These are phyloP conservation scores for Aspidiotus rigidus DNA, from an alignment of 2,888 invertebrate genomes.

Conservation along the genomic window DNA sequence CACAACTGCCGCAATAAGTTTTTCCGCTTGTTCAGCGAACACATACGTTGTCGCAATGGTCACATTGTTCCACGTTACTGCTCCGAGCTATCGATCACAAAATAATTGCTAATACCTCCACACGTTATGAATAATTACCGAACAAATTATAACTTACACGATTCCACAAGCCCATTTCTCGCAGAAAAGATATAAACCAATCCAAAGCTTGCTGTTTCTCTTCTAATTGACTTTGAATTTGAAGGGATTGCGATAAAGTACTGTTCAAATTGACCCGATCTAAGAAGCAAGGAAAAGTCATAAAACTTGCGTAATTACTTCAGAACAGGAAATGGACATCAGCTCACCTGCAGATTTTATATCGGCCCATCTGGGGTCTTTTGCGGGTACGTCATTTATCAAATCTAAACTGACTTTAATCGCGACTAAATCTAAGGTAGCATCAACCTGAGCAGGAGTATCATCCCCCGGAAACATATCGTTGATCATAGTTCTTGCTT, in stretches of 20 bases:
- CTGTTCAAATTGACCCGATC: constrained; percentile 32
- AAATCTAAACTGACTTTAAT: constrained; percentile 62
- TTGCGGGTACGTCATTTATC: constrained; percentile 77
- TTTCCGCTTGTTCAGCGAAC: constrained; percentile 68
- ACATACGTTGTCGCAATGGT: constrained; percentile 50
- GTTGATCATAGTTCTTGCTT: constrained; percentile 34
- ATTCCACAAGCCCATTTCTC: constrained; percentile 57
- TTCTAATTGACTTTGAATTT: constrained; percentile 72
- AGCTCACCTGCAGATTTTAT: constrained; percentile 42
- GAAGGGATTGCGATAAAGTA: constrained; percentile 52
- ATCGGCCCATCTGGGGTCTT: constrained; percentile 72
- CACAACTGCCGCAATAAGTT: constrained; percentile 62
- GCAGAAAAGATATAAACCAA: constrained; percentile 66
- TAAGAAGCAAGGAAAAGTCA: neutral
- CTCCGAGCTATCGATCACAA: constrained; percentile 35
- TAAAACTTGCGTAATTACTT: neutral
- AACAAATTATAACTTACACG: constrained; percentile 45
- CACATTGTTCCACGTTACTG: constrained; percentile 46
- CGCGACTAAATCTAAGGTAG: constrained; percentile 45
- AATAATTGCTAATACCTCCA: neutral
- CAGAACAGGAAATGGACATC: neutral
- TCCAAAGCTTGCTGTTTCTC: constrained; percentile 77
- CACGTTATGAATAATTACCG: neutral
- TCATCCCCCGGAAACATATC: constrained; percentile 34
- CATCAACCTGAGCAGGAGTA: constrained; percentile 27